Evolutionary conservation across 2,113 vertebrate species (phyloP), one percentile per base, ranked within the genome.

Genomic region (Gymnogyps californianus): DNA sequence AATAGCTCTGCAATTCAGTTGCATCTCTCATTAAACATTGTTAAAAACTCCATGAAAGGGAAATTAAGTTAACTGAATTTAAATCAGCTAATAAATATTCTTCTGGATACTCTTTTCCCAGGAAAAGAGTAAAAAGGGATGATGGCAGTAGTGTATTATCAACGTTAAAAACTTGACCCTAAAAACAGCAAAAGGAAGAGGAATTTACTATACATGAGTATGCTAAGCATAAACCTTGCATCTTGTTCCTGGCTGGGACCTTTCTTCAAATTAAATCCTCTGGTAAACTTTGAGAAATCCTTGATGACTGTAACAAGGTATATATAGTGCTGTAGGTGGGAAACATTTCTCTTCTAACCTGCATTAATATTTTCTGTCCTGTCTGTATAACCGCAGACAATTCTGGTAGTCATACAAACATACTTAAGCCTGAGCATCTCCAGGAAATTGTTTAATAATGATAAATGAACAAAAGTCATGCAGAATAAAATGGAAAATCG

Each of bases 81-180:
- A 87, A 87, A 93, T 75, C 65, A 67, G 69, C 38, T 81, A 84
- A 87, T 58, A 97, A 89, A 77, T 84, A 91, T 55, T 91, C 25
- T 61, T 92, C 78, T 52, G 69, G 49, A 74, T 78, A 74, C 11
- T 52, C 52, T 89, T 67, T 31, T 83, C 69, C 64, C 58, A 84
- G 22, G 17, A 58, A 9, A 62, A 83, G 64, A 16, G 2, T 64
- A 42, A 65, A 72, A 78, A 40, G 13, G 52, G 46, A 82, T 24
- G 4, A 76, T 40, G 36, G 18, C 47, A 82, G 31, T 16, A 65
- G 25, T 17, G 17, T 74, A 61, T 38, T 46, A 61, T 6, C 28
- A 58, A 11, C 12, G 26, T 13, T 51, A 78, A 90, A 77, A 85
- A 36, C 52, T 18, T 54, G 57, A 57, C 4, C 34, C 62, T 38